Base-by-base conservation (phyloP, 2,113 vertebrate genomes). In the Alosa alosa region DNA sequence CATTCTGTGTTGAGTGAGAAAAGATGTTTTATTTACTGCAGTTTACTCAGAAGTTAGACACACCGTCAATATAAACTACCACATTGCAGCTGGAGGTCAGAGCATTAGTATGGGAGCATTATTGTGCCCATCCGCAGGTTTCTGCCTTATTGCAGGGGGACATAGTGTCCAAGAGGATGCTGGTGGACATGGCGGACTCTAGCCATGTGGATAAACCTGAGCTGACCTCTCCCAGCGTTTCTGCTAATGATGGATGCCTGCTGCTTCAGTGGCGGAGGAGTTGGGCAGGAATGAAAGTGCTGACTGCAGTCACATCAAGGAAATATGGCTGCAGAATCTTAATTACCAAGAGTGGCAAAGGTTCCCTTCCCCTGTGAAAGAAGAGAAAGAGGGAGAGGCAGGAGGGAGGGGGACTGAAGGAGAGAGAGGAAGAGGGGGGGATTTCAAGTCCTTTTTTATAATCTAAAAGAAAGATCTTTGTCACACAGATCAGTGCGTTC, bases 261-360 rank as follows among this genome's bases (percentile, higher is more conserved):
- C 72, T 39, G 31, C 72, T 15, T 75, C 68, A 36, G 11, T 75
- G 68, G 22, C 22, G 4, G 60, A 25, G 68, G 25, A 5, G 25
- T 78, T 17, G 7, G 31, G 25, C 39, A 39, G 31, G 31, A 15
- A 78, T 78, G 15, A 78, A 39, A 78, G 72, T 78, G 72, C 72
- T 78, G 72, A 78, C 11, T 31, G 72, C 72, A 39, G 72, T 36
- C 31, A 78, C 72, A 78, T 4, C 72, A 17, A 78, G 36, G 36
- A 78, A 78, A 78, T 78, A 78, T 78, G 72, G 10, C 72, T 36
- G 31, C 72, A 78, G 72, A 78, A 78, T 78, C 31, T 39, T 78
- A 78, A 78, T 78, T 36, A 39, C 31, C 72, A 17, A 13, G 72
- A 78, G 72, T 78, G 72, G 25, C 72, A 36, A 39, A 78, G 72